These are phyloP conservation scores for Cyrtorhinus lividipennis DNA, from an alignment of 1,140 invertebrate genomes.

Conservation along the genomic window DNA sequence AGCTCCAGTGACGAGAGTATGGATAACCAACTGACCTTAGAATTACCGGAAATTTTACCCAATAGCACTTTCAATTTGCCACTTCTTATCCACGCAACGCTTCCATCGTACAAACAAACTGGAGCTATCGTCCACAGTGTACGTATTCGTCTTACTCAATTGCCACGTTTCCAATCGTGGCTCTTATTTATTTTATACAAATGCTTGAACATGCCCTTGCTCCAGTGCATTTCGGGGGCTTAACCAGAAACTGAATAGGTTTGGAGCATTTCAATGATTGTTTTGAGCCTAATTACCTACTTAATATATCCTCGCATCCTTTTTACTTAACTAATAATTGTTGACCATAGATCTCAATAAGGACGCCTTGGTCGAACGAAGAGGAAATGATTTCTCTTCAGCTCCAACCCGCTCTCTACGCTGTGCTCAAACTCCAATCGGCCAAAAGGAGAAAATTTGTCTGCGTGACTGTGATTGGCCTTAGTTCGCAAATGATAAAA, in stretches of 20 bases:
- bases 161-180: too few relatives aligned
- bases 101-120: slow-evolving; percentile 49
- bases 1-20: not conserved
- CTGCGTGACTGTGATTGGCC: slow-evolving; percentile 56
- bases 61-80: slow-evolving; percentile 47
- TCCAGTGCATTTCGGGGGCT: too few relatives aligned
- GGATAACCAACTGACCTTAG: slow-evolving; percentile 27
- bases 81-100: slow-evolving; percentile 50
- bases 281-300: too few relatives aligned
- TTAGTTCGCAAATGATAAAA: slow-evolving; percentile 36
- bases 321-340: too few relatives aligned
- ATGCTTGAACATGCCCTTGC: too few relatives aligned
- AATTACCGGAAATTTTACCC: slow-evolving; percentile 46
- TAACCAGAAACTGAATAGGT: too few relatives aligned
- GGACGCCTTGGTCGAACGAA: slow-evolving; percentile 56
- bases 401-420: slow-evolving; percentile 66
- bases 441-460: slow-evolving; percentile 66
- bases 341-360: slow-evolving; percentile 47
- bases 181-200: too few relatives aligned
- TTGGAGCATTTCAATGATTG: too few relatives aligned
- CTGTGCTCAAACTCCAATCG: slow-evolving; percentile 64
- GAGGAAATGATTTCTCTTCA: slow-evolving; percentile 52
- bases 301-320: too few relatives aligned
- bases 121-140: slow-evolving; percentile 56
- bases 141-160: too few relatives aligned